Base-by-base conservation (phyloP, 2,797 vertebrate genomes). In the Thunnus albacares region DNA sequence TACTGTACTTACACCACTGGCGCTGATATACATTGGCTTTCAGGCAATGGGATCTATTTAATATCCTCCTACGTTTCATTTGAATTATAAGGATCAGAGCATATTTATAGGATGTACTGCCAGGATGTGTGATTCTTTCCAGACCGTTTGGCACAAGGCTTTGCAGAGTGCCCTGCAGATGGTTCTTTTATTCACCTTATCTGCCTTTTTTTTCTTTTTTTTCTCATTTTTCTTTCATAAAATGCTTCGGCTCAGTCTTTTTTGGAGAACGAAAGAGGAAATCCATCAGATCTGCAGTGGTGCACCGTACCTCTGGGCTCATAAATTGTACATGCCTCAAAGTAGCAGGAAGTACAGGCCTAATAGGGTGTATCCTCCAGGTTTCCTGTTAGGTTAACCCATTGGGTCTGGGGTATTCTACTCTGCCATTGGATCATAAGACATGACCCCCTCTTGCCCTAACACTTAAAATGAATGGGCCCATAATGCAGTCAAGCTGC, bases 141-240 rank as follows among this genome's bases (percentile, higher is more conserved):
- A 97, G 96, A 96, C 94, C 73, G 86, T 95, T 95, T 97, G 96
- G 95, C 96, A 94, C 94, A 93, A 64, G 75, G 88, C 79, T 94
- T 84, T 80, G 79, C 88, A 81, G 73, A 91, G 91, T 95, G 92
- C 93, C 95, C 91, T 87, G 90, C 96, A 96, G 94, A 96, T 95
- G 92, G 88, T 92, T 94, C 79, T 88, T 94, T 94, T 94, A 91
- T 93, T 94, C 92, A 94, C 92, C 90, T 94, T 94, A 91, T 92
- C 94, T 95, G 90, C 92, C 91, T 89, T 81, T 80, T 89, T 81
- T 86, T 62, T 41, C 59, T 75, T 51, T 68, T 83, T 71, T 24
- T 52, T 55, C 61, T 75, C 73, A 81, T 81, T 93, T 92, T 87
- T 91, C 84, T 93, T 94, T 92, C 90, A 92, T 92, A 89, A 94